Base-by-base conservation (phyloP, 2,797 vertebrate species). In the Tarsius wallacei region DNA sequence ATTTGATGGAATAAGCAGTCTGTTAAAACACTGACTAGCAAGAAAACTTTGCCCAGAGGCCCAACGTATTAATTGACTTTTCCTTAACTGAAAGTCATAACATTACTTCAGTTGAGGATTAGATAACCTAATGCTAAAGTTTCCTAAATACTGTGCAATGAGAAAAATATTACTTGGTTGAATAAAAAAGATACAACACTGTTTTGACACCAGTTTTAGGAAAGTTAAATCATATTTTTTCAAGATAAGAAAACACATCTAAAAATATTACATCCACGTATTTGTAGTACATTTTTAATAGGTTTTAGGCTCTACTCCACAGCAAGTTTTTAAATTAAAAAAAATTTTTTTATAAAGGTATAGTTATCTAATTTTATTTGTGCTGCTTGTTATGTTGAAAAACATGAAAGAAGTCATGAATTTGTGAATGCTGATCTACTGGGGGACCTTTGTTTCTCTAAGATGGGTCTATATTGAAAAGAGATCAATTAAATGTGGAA, bases 171-270 rank as follows among this genome's bases (percentile, higher is more conserved):
- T 71, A 57, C 16, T 81, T 77, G 36, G 7, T 31, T 51, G 51
- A 90, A 36, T 86, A 53, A 28, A 80, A 31, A 77, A 73, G 66
- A 82, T 3, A 42, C 42, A 80, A 33, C 3, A 24, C 22, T 59
- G 0, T 55, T 63, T 87, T 90, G 36, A 78, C 21, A 63, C 11
- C 15, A 64, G 1, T 42, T 81, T 53, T 28, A 53, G 9, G n/a
- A 19, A 87, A 47, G 7, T 59, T 36, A 66, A 80, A 96, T 95
- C 36, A 7, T 51, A 17, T 88, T 53, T 88, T 63, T 36, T 84
- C 82, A 89, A 78, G 82, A 74, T 55, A 68, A 96, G 77, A 91
- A 92, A 87, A 77, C 73, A 68, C 70, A 24, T 82, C 36, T 68
- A 94, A 82, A 77, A 81, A 42, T 42, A 73, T 59, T n/a, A 17